Evolutionary conservation across 2,888 invertebrate species (phyloP).

Genomic region (Oxycera nigricornis): DNA sequence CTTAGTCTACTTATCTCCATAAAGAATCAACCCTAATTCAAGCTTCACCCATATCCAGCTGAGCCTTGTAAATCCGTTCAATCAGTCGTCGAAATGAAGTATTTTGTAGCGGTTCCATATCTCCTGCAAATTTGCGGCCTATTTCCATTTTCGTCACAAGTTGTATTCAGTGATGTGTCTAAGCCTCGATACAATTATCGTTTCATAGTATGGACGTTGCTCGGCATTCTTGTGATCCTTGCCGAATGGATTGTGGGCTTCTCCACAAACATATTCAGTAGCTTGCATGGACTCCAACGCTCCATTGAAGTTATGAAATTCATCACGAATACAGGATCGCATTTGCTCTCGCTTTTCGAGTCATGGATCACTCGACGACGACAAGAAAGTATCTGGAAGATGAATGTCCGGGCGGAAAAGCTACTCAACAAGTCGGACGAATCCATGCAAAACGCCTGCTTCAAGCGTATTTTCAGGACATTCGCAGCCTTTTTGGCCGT

Average conservation of each 20-base stretch:
- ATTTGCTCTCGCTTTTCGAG: constrained; percentile 42
- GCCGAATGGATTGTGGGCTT: constrained; percentile 14
- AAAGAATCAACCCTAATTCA: background rate
- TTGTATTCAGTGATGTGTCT: constrained; percentile 3
- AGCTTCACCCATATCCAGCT: background rate
- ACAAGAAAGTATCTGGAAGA: constrained; percentile 43
- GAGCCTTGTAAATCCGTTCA: background rate
- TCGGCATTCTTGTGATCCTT: constrained; percentile 19
- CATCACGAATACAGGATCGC: constrained; percentile 39
- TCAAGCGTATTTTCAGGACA: constrained; percentile 31
- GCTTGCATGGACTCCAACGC: constrained; percentile 9
- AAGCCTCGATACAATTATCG: background rate
- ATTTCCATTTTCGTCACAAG: constrained; percentile 39
- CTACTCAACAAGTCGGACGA: constrained; percentile 29
- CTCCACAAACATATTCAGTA: constrained; percentile 3
- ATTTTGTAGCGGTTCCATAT: constrained; percentile 31
- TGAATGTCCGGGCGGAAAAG: constrained; percentile 20
- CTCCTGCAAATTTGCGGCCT: constrained; percentile 39
- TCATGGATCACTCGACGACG: constrained; percentile 34
- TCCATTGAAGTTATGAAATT: constrained; percentile 45
- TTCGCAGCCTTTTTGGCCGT: constrained; percentile 19
- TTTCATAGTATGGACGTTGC: constrained; percentile 38
- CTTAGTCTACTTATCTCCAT: background rate
- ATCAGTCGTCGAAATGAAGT: constrained; percentile 24
- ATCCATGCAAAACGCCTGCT: constrained; percentile 16